These are phyloP conservation scores for Phalacrocorax brasilianus DNA, from an alignment of 2,113 vertebrate species.

Conservation along the genomic window DNA sequence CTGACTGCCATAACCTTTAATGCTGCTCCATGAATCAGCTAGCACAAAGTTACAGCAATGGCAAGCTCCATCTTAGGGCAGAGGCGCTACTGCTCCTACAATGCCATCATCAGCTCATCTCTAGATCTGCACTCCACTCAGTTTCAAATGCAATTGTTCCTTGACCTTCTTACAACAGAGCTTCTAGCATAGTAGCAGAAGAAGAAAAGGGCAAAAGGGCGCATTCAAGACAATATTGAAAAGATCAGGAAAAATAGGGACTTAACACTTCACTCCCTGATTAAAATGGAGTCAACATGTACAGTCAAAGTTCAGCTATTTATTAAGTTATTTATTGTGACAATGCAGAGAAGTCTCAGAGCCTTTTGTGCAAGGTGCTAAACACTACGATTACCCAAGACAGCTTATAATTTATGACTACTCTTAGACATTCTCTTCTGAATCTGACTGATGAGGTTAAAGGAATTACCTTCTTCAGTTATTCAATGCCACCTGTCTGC, in stretches of 20 bases:
- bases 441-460: not conserved
- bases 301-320: not conserved
- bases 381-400: not conserved
- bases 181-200: not conserved
- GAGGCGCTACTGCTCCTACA: not conserved
- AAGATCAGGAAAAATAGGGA: not conserved
- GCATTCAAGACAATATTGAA: not conserved
- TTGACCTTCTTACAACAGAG: not conserved
- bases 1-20: conserved; percentile 64
- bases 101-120: conserved; percentile 12
- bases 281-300: not conserved
- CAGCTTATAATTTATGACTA: not conserved
- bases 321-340: not conserved
- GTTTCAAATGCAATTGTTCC: not conserved
- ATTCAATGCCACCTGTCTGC: not conserved
- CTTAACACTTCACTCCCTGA: not conserved
- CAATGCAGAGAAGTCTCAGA: not conserved
- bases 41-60: not conserved
- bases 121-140: not conserved
- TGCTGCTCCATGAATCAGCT: conserved; percentile 63
- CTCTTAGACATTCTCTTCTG: not conserved
- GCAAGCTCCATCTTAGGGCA: not conserved
- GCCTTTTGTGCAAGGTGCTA: not conserved
- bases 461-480: not conserved
- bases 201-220: not conserved